Evolutionary conservation across 2,797 vertebrate species (phyloP).

Genomic region (Gymnodraco acuticeps): DNA sequence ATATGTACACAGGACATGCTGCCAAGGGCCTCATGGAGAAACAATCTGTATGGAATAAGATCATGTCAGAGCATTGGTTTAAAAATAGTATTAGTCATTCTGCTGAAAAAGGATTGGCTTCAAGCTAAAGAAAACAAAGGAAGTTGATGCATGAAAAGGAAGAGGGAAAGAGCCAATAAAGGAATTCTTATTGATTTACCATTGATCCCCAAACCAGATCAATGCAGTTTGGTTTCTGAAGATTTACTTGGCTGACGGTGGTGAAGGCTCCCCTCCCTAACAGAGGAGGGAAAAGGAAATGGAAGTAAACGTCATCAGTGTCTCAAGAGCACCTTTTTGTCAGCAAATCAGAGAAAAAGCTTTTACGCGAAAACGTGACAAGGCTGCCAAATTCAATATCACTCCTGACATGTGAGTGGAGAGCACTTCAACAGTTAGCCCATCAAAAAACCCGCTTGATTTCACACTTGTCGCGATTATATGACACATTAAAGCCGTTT

Average conservation of each 20-base stretch:
- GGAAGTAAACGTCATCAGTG: constrained; percentile 47
- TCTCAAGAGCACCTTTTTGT: constrained; percentile 68
- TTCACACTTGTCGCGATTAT: constrained; percentile 76
- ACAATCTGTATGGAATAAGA: constrained; percentile 62
- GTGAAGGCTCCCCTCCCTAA: constrained; percentile 29
- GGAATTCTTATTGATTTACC: constrained; percentile 52
- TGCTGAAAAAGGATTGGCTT: constrained; percentile 21
- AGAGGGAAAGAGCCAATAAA: constrained; percentile 23
- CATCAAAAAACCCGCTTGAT: constrained; percentile 74
- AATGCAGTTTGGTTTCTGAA: constrained; percentile 33
- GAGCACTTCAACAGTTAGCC: constrained; percentile 73
- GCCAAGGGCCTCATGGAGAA: constrained; percentile 60
- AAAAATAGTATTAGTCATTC: constrained; percentile 17
- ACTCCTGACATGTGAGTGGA: constrained; percentile 65
- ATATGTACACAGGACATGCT: constrained; percentile 40
- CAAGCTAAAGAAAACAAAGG: constrained; percentile 27
- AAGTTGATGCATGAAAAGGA: constrained; percentile 33
- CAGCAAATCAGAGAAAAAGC: constrained; percentile 65
- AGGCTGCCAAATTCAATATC: constrained; percentile 77
- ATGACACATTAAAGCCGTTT: constrained; percentile 74
- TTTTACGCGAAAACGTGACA: constrained; percentile 70
- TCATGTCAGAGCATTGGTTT: constrained; percentile 30
- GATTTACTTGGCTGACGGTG: constrained; percentile 31
- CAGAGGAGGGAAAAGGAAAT: constrained; percentile 47
- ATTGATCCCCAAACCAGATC: constrained; percentile 46